A percentile compares a stretch with the other conserved stretches of the same genome.
These are phyloP conservation scores for Acanthopagrus latus DNA, from an alignment of 2,797 vertebrate species.

Conservation along the genomic window DNA sequence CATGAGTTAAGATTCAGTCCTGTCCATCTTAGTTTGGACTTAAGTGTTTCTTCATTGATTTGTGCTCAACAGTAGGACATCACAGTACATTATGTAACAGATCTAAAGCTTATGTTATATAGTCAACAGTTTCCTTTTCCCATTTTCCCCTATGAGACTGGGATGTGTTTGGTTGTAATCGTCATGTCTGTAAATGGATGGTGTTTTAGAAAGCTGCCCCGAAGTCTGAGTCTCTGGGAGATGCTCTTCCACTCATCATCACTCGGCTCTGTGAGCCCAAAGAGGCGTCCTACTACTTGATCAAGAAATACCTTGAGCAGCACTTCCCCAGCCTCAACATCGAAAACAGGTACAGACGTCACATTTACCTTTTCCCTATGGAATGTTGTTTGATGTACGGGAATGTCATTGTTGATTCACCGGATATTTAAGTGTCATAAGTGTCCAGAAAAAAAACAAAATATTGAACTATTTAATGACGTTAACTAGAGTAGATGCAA, in stretches of 20 bases:
- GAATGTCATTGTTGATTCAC: neutral
- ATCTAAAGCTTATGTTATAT: neutral
- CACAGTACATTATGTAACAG: neutral
- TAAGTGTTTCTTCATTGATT: neutral
- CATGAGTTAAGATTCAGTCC: neutral
- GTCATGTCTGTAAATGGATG: conserved; percentile 34
- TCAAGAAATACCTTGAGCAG: conserved; percentile 97
- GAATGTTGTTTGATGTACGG: no score
- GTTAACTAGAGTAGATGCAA: neutral
- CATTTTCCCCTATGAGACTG: conserved; percentile 3
- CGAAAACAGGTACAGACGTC: conserved; percentile 87
- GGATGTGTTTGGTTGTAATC: conserved; percentile 40
- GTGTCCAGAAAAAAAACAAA: neutral
- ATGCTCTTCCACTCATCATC: conserved; percentile 95
- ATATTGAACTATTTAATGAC: neutral
- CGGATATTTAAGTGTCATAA: neutral
- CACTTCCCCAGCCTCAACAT: conserved; percentile 96
- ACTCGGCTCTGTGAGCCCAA: conserved; percentile 98
- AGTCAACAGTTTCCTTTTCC: conserved; percentile 5
- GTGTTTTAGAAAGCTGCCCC: conserved; percentile 79
- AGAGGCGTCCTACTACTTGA: conserved; percentile 97
- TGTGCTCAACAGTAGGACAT: neutral
- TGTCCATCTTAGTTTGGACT: neutral
- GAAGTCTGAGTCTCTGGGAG: conserved; percentile 92
- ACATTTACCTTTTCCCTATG: neutral